These are phyloP conservation scores for Palythoa heliodiscus DNA, from an alignment of 92 coral and sea anemone species.

Conservation along the genomic window DNA sequence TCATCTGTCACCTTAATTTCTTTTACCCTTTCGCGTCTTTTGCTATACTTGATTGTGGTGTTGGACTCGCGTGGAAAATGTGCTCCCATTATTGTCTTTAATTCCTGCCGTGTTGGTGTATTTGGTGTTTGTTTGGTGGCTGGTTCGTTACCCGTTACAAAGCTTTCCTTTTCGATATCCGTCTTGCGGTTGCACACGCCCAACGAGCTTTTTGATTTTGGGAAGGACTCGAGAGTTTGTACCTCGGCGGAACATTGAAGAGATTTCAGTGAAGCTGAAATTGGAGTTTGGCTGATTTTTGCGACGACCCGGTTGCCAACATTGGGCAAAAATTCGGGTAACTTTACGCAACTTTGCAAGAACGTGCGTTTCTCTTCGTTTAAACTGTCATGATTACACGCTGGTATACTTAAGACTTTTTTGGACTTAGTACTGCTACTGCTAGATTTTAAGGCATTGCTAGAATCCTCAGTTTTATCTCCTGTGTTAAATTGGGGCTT, in stretches of 20 bases:
- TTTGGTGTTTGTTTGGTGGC: background rate
- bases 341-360: too few species aligned
- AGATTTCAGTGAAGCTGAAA: background rate
- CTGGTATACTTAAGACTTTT: too few species aligned
- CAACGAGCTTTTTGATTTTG: background rate
- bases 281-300: background rate
- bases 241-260: background rate
- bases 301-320: background rate
- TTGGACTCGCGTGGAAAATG: background rate
- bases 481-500: too few species aligned
- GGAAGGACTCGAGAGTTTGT: background rate
- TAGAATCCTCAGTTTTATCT: too few species aligned
- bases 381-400: too few species aligned
- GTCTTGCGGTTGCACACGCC: background rate
- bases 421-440: too few species aligned
- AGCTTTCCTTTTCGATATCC: background rate
- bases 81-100: background rate
- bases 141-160: background rate
- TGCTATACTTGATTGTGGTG: background rate
- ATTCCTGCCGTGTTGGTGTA: background rate
- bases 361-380: too few species aligned
- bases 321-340: background rate
- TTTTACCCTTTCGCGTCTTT: background rate
- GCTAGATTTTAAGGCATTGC: too few species aligned
- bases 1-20: background rate